Conservation (phyloP, 1,140 invertebrate species). For the Brevipalpus yothersi region DNA sequence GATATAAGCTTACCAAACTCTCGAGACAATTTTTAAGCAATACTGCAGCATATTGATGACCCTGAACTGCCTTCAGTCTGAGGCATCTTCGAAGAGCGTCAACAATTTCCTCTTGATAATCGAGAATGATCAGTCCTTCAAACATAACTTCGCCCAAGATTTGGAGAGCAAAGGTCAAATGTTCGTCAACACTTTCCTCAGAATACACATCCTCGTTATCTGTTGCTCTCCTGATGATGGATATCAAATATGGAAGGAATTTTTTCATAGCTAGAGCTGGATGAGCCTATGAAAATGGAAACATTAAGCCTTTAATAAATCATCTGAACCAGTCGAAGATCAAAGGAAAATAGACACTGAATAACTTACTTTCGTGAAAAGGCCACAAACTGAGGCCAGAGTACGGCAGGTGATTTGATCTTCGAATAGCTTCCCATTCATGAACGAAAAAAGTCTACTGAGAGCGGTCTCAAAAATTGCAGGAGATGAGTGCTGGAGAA, state of each 20-base stretch:
- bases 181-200: constrained; percentile 48
- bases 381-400: constrained; percentile 37
- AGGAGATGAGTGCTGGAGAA: constrained; percentile 35
- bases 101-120: constrained; percentile 31
- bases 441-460: constrained; percentile 42
- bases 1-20: constrained; percentile 30
- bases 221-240: constrained; percentile 28
- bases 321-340: not conserved
- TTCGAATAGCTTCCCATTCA: constrained; percentile 45
- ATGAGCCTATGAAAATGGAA: constrained; percentile 21
- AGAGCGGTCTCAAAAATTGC: constrained; percentile 34
- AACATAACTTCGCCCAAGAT: constrained; percentile 40
- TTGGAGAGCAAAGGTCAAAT: constrained; percentile 48
- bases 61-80: constrained; percentile 32
- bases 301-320: constrained; percentile 8
- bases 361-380: constrained; percentile 33
- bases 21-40: constrained; percentile 27
- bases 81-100: constrained; percentile 34
- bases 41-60: constrained; percentile 27
- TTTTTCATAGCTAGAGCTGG: constrained; percentile 36
- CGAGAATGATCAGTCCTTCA: constrained; percentile 30
- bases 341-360: not conserved
- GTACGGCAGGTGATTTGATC: constrained; percentile 52
- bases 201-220: constrained; percentile 32
- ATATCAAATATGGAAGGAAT: constrained; percentile 42